These are phyloP conservation scores for Silurus glanis DNA, from an alignment of 2,113 vertebrate species.

Conservation along the genomic window DNA sequence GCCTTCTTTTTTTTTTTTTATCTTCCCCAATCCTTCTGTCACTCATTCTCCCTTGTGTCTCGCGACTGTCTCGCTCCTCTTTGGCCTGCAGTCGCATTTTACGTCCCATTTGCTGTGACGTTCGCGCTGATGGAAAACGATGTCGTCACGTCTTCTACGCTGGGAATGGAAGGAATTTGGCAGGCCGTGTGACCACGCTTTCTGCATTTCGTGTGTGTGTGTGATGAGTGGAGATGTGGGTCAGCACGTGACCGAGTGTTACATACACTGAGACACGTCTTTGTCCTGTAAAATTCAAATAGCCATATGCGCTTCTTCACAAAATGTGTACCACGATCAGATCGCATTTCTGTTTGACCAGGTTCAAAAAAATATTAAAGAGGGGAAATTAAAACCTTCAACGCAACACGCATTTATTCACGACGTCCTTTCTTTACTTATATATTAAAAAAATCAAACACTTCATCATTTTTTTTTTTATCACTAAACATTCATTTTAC, in stretches of 20 bases:
- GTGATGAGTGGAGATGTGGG: background rate
- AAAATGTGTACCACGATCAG: no score
- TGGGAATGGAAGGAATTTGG: slow-evolving; percentile 23
- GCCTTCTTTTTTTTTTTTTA: background rate
- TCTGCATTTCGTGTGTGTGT: background rate
- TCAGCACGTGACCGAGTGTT: background rate
- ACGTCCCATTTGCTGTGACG: slow-evolving; percentile 11
- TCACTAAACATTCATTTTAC: no score
- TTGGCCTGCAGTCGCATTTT: background rate
- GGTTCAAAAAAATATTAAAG: no score
- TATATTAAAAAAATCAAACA: no score
- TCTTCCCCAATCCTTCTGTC: background rate
- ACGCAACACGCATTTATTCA: no score
- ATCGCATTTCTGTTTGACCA: no score
- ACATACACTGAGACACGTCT: background rate
- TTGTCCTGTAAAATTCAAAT: background rate
- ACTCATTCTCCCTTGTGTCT: no score
- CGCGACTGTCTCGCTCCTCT: background rate
- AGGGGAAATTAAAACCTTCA: no score
- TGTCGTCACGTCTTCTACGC: background rate
- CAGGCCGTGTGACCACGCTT: slow-evolving; percentile 1
- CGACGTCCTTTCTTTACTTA: no score
- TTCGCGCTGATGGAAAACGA: background rate
- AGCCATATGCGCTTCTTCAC: no score
- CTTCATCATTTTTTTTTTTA: no score